Conservation (phyloP, 2,797 vertebrate species). For the Vultur gryphus region DNA sequence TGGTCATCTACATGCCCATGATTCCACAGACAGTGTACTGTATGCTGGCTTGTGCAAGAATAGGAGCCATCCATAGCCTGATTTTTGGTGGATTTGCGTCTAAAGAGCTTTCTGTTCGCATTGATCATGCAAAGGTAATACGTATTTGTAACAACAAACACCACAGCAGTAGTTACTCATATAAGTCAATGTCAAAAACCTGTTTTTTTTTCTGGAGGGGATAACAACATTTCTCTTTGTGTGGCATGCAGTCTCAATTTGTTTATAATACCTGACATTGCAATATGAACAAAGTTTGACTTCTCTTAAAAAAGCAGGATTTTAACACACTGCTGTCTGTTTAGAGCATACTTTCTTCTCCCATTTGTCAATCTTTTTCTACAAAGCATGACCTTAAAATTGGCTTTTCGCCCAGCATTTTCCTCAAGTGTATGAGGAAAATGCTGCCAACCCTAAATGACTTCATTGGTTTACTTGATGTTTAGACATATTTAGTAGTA, state of each 20-base stretch:
- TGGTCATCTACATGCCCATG: constrained; percentile 99
- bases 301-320: not conserved
- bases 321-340: not conserved
- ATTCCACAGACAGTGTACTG: constrained; percentile 93
- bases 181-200: not conserved
- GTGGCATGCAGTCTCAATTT: not conserved
- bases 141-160: not conserved
- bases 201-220: not conserved
- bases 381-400: not conserved
- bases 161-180: not conserved
- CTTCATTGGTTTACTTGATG: not conserved
- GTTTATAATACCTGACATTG: not conserved
- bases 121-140: constrained; percentile 92
- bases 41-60: constrained; percentile 93
- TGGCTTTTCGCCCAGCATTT: not conserved
- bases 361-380: not conserved
- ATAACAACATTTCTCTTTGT: not conserved
- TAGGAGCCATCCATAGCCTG: constrained; percentile 94
- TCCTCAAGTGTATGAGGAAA: not conserved
- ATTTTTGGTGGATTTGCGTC: constrained; percentile 98
- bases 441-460: not conserved
- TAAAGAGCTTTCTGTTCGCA: constrained; percentile 89
- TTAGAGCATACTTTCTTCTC: not conserved
- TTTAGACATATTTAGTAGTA: not conserved
- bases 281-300: not conserved